Evolutionary conservation across 2,797 vertebrate species (phyloP), one percentile per base, ranked within the genome.

Genomic region (Microchirus variegatus): DNA sequence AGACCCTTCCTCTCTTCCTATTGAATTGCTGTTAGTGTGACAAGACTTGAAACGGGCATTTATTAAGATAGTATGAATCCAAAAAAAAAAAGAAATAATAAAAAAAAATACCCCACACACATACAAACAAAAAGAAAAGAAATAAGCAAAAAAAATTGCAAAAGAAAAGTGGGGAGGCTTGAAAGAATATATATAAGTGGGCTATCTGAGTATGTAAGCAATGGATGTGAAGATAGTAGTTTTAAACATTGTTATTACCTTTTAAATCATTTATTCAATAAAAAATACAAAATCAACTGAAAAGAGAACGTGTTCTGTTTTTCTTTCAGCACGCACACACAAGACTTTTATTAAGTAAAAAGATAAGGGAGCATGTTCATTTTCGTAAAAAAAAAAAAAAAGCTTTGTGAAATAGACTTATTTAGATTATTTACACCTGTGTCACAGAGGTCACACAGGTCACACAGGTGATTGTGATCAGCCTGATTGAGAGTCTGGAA

Each of bases 221-320:
- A 95, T 95, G 95, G 94, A 94, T 97, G 95, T 98, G 96, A 95
- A 95, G 94, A 97, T 95, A 95, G 96, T 98, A 97, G 97, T 98
- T 98, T 98, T 96, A 97, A 98, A 98, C 95, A 97, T 96, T 98
- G 96, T 98, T 96, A 96, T 95, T 97, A 97, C 94, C 93, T 97
- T 99, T 97, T 96, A 95, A 97, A 96, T 96, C 95, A 97, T 97
- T 97, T 98, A 99, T 97, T 95, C 97, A 98, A 98, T 98, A 99
- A 98, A 98, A 92, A 94, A 86, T 69, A 89, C 46, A 95, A 96
- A 94, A 91, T 79, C 74, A 78, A 80, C 54, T 80, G 59, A 81
- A 80, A 84, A 74, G 60, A 76, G 38, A 92, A 75, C 52, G 77
- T 35, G 60, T 64, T 73, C 72, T 68, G 73, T 77, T 90, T 90